These are phyloP conservation scores for Mirza zaza DNA, from an alignment of 2,113 vertebrate genomes.

Conservation along the genomic window DNA sequence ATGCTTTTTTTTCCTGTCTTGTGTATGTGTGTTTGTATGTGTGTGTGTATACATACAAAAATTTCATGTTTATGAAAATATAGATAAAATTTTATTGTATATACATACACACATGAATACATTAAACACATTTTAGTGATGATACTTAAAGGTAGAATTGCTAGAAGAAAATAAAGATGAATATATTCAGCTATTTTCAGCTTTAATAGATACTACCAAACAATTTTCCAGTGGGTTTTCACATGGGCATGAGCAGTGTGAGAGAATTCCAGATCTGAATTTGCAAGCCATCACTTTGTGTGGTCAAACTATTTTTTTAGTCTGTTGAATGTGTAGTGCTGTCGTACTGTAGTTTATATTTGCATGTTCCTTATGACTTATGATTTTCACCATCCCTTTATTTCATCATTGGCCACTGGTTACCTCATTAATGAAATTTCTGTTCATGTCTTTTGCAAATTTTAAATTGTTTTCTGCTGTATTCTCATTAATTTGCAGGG, in stretches of 20 bases:
- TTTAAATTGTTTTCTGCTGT: neutral
- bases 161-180: neutral
- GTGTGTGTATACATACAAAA: neutral
- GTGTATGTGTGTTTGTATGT: neutral
- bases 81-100: neutral
- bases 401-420: neutral
- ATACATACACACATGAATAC: neutral
- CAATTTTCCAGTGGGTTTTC: neutral
- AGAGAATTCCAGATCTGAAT: neutral
- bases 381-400: neutral
- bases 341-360: neutral
- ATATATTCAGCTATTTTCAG: neutral
- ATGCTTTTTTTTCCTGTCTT: neutral
- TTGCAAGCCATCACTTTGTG: neutral
- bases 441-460: neutral
- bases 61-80: neutral
- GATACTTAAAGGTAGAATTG: neutral
- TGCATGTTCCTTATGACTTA: neutral
- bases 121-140: neutral
- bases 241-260: neutral
- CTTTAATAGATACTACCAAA: neutral
- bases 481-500: neutral
- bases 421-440: neutral
- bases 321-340: neutral
- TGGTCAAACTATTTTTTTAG: neutral